Evolutionary conservation across 2,797 vertebrate genomes (phyloP).

Genomic region (Ptychobarbus kaznakovi): DNA sequence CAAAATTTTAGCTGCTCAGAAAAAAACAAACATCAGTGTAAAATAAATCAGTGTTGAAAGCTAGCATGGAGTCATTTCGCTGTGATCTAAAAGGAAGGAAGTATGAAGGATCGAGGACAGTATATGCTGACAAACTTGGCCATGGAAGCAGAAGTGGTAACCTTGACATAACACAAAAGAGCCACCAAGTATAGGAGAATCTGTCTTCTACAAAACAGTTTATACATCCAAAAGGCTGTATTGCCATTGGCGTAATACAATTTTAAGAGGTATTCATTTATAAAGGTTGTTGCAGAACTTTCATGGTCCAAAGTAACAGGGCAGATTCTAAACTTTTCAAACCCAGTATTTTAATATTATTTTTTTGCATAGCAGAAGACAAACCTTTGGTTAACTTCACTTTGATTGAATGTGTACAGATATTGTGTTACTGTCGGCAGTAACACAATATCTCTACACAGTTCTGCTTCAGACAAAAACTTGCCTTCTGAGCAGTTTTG

Average conservation of each 20-base stretch:
- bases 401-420: not conserved
- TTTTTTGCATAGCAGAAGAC: not conserved
- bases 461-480: constrained; percentile 3
- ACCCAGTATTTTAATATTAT: too few relatives aligned
- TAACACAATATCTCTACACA: not conserved
- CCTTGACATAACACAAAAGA: constrained; percentile 24
- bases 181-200: constrained; percentile 1
- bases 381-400: not conserved
- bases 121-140: constrained; percentile 12
- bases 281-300: not conserved
- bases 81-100: constrained; percentile 39
- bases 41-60: not conserved
- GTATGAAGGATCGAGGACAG: not conserved
- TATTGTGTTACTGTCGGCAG: not conserved
- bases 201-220: not conserved
- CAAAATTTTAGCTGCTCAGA: not conserved
- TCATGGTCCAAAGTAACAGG: not conserved
- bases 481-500: not conserved
- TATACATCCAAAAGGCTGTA: not conserved
- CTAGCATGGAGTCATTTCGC: not conserved
- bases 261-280: not conserved
- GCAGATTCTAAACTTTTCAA: not conserved
- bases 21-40: not conserved
- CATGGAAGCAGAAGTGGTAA: constrained; percentile 6
- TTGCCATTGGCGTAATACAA: not conserved